Evolutionary conservation across 2,113 vertebrate genomes (phyloP).

Genomic region (Patagioenas fasciata): DNA sequence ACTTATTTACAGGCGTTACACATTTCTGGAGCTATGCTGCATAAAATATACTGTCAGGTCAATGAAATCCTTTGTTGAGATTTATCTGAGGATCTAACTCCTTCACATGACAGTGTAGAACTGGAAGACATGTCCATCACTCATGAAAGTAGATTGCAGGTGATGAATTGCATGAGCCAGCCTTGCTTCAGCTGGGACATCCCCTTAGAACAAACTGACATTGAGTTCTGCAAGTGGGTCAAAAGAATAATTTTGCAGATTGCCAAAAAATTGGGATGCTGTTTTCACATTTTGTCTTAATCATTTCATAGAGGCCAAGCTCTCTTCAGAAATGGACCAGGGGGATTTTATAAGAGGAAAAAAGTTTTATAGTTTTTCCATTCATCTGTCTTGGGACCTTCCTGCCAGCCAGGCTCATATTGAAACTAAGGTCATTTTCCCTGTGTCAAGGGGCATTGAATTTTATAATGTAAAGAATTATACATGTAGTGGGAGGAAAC

Average conservation of each 20-base stretch:
- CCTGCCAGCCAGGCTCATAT: background rate
- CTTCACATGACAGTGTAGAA: constrained; percentile 39
- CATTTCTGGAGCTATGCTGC: constrained; percentile 50
- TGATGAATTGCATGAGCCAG: background rate
- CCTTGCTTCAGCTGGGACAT: background rate
- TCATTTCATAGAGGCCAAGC: background rate
- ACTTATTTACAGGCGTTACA: constrained; percentile 54
- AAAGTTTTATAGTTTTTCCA: background rate
- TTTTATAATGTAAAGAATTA: constrained; percentile 21
- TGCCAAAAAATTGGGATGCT: background rate
- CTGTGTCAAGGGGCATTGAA: constrained; percentile 1
- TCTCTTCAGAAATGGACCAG: background rate
- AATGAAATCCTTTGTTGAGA: constrained; percentile 62
- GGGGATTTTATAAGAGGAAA: constrained; percentile 5
- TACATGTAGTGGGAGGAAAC: background rate
- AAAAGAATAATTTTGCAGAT: background rate
- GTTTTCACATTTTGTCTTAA: constrained; percentile 36
- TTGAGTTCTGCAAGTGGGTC: background rate
- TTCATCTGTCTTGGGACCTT: background rate
- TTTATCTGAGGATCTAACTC: constrained; percentile 45
- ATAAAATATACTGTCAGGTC: constrained; percentile 62
- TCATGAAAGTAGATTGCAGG: background rate
- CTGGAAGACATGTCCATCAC: background rate
- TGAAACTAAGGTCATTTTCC: constrained; percentile 31
- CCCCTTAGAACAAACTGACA: background rate